Evolutionary conservation across 2,113 vertebrate genomes (phyloP), one percentile per base, ranked within the genome.

Genomic region (Sardina pilchardus): DNA sequence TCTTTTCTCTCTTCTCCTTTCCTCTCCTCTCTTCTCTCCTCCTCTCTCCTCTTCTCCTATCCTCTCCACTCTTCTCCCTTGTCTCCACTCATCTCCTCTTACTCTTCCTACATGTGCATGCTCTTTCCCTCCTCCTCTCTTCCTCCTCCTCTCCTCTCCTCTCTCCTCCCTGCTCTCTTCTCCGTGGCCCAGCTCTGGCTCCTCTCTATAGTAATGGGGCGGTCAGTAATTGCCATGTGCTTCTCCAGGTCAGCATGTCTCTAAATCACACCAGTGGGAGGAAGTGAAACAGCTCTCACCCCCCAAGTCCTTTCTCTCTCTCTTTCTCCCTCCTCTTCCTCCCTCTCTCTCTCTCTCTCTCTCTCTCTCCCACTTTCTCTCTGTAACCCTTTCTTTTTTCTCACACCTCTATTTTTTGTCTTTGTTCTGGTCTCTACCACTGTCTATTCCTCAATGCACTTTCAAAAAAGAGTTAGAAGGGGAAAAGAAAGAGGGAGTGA

Each of bases 311-410:
- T 43, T 4, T 85, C n/a, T 87, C 30, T 81, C 48, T 81, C 39
- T 71, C 24, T n/a, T n/a, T 24, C 24, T 82, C 17, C 86, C 16
- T 56, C 12, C 30, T 24, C 48, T 82, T n/a, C 56, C 8, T 5
- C 39, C 39, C 30, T 83, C 81, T 83, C 24, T 87, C 84, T 86
- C 87, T 86, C 78, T 47, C 83, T 19, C 85, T 30, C 80, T 19
- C 45, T 43, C 36, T 8, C 45, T 30, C 53, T 34, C 36, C 34
- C 50, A 14, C 63, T 9, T 82, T 34, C 36, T 44, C 67, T 17
- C 24, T 82, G 43, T n/a, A n/a, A n/a, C n/a, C 39, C 78, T 45
- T 85, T 17, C 85, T 26, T 81, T 21, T 63, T 42, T 34, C 21
- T 50, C 26, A 75, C 34, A n/a, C 43, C 48, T 19, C 63, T 16